Conservation (phyloP, 2,888 invertebrate genomes). For the Cheilosia scutellata region DNA sequence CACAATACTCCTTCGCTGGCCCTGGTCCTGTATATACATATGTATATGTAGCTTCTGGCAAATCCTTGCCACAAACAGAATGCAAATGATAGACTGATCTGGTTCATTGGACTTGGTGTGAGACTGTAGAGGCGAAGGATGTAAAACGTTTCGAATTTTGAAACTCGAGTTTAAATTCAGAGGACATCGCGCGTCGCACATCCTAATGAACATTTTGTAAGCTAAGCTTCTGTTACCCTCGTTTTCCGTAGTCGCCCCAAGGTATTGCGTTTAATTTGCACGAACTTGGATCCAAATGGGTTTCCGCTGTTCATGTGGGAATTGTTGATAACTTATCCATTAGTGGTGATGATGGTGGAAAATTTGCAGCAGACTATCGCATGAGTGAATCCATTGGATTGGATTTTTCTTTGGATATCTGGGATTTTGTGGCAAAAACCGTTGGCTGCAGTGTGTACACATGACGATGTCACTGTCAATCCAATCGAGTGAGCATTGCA, state of each 20-base stretch:
- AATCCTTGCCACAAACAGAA: constrained; percentile 26
- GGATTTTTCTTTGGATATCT: constrained; percentile 7
- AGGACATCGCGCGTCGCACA: constrained; percentile 9
- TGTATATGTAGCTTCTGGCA: constrained; percentile 5
- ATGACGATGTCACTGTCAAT: constrained; percentile 52
- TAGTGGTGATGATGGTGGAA: constrained; percentile 46
- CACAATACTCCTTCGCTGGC: constrained; percentile 41
- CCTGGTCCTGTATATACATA: constrained; percentile 1
- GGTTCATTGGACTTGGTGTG: constrained; percentile 32
- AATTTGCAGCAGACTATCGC: constrained; percentile 35
- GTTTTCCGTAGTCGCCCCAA: constrained; percentile 4
- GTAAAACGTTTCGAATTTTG: constrained; percentile 32
- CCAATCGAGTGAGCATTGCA: constrained; percentile 43
- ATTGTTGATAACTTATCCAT: constrained; percentile 66
- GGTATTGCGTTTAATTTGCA: constrained; percentile 21
- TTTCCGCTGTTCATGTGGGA: constrained; percentile 62
- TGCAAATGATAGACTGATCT: constrained; percentile 57
- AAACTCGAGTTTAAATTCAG: constrained; percentile 39
- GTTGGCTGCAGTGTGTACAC: constrained; percentile 1
- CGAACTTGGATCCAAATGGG: constrained; percentile 41
- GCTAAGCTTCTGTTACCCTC: constrained; percentile 33
- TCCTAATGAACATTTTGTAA: constrained; percentile 64
- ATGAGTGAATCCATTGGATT: constrained; percentile 25
- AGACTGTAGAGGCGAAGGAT: constrained; percentile 11
- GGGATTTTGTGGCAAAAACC: constrained; percentile 31